A percentile compares a stretch with the other conserved stretches of the same genome.
phyloP scores from a whole-genome alignment of 2,797 vertebrate genomes.

The Parotocinclus haroldoi region DNA sequence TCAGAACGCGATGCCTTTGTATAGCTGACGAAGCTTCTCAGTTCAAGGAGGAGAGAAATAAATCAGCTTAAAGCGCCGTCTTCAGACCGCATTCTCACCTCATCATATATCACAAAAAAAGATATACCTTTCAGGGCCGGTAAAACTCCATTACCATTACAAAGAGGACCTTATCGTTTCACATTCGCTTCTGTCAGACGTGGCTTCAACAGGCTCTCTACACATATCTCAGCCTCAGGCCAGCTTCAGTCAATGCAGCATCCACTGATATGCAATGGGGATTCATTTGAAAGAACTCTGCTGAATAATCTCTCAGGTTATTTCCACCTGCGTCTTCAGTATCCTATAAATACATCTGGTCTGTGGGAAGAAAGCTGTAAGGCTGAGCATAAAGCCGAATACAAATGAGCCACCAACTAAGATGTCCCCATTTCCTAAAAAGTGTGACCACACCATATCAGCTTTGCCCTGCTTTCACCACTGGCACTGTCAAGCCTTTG shows the following conservation, averaged over 20 bases:
- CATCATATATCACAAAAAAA: slow-evolving; percentile 8
- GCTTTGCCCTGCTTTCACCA: neutral
- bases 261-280: neutral
- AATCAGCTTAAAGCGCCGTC: slow-evolving; percentile 12
- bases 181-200: neutral
- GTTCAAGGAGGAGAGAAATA: neutral
- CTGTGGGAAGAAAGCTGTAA: no score
- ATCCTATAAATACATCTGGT: neutral
- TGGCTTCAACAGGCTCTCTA: neutral
- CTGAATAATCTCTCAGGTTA: neutral
- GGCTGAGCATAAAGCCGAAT: no score
- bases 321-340: neutral
- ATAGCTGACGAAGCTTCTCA: neutral
- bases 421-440: no score
- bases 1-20: neutral
- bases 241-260: neutral
- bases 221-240: neutral
- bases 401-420: no score
- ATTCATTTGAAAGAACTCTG: neutral
- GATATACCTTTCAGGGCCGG: neutral
- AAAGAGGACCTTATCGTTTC: neutral
- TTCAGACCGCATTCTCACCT: neutral
- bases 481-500: neutral
- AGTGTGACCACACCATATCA: no score
- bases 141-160: slow-evolving; percentile 23